A percentile compares a stretch with the other conserved stretches of the same genome.
These are phyloP conservation scores for Oscarella lobularis DNA, from an alignment of 37 sponge, comb jelly and placozoan genomes.

Conservation along the genomic window DNA sequence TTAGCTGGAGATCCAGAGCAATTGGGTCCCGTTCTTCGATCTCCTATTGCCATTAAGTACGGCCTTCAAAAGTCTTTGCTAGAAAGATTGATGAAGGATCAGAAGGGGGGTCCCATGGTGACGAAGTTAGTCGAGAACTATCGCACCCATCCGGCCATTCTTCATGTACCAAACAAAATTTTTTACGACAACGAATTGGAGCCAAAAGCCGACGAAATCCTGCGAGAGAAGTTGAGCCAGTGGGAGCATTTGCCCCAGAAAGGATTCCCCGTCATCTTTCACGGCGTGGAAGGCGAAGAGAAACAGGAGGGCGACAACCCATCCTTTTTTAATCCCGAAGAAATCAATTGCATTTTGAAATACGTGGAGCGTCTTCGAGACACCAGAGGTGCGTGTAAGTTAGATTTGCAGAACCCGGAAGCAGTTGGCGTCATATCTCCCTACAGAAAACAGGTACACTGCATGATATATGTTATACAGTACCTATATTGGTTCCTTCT, in stretches of 20 bases:
- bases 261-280: slow-evolving; percentile 53
- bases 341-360: slow-evolving; percentile 22
- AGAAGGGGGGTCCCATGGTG: neutral
- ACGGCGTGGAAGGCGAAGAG: slow-evolving; percentile 61
- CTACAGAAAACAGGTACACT: slow-evolving; percentile 53
- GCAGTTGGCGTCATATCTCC: slow-evolving; percentile 62
- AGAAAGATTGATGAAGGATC: slow-evolving; percentile 51
- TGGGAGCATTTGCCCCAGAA: neutral
- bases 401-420: slow-evolving; percentile 6
- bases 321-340: slow-evolving; percentile 65
- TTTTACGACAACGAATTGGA: neutral
- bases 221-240: neutral
- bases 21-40: slow-evolving; percentile 56
- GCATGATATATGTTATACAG: neutral
- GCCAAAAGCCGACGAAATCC: neutral
- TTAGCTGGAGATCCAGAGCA: slow-evolving; percentile 71
- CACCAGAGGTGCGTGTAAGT: slow-evolving; percentile 1
- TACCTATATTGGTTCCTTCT: neutral
- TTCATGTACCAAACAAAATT: neutral
- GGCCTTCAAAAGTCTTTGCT: slow-evolving; percentile 50
- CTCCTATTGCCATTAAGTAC: slow-evolving; percentile 14
- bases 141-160: neutral
- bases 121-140: neutral
- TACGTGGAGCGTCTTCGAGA: slow-evolving; percentile 24
- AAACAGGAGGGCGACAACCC: slow-evolving; percentile 57